Percentiles rank a stretch among this genome's conserved stretches.
phyloP scores from a whole-genome alignment of 2,113 vertebrate genomes.

The Myotis lucifugus region DNA sequence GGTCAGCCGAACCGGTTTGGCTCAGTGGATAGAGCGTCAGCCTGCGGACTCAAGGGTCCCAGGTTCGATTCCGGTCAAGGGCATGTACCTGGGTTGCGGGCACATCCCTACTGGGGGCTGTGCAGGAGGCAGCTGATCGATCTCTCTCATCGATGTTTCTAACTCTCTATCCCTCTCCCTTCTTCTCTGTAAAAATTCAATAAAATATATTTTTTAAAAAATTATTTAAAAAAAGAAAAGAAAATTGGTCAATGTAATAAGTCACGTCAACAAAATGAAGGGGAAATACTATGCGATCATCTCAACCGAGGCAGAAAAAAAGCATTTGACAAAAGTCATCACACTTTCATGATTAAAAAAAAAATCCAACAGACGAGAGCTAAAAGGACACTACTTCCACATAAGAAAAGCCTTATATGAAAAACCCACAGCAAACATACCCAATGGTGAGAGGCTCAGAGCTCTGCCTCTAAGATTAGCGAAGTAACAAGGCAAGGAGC shows the following conservation, averaged over 20 bases:
- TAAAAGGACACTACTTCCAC: not conserved
- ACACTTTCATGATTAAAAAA: not conserved
- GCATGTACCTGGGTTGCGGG: no score
- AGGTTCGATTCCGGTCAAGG: no score
- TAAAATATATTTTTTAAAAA: no score
- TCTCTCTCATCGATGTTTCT: no score
- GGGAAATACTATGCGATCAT: not conserved
- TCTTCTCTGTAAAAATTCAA: no score
- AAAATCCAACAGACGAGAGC: not conserved
- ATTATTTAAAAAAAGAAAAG: no score
- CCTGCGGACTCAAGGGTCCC: no score
- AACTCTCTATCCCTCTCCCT: no score
- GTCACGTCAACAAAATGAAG: not conserved
- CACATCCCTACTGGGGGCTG: no score
- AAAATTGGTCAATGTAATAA: not conserved
- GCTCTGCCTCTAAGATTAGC: not conserved
- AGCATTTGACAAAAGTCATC: not conserved
- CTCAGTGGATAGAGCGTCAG: no score
- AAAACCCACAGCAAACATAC: not conserved
- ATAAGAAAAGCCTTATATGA: not conserved
- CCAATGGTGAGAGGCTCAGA: not conserved
- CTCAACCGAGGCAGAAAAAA: not conserved
- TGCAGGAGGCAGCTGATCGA: no score
- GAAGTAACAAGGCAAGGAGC: not conserved
- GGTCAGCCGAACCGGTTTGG: no score